phyloP scores from a whole-genome alignment of 2,888 invertebrate species.

The Cyclophora albipunctata region DNA sequence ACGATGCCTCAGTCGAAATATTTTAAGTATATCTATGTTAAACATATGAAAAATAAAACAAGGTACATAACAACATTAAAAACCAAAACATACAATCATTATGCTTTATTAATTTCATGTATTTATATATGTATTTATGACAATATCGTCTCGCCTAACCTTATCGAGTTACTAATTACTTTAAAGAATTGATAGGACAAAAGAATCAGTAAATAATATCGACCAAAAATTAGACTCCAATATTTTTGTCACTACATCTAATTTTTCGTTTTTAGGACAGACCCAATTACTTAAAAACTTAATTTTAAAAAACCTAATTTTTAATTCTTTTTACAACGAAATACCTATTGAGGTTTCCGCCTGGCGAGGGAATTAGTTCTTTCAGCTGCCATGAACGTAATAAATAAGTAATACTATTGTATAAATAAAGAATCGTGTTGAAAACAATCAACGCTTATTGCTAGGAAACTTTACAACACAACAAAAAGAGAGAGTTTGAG shows the following conservation, averaged over 20 bases:
- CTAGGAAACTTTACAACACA: slow-evolving; percentile 59
- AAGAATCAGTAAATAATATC: slow-evolving; percentile 63
- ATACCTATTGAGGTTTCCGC: slow-evolving; percentile 44
- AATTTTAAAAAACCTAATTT: slow-evolving; percentile 42
- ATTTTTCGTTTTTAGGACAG: slow-evolving; percentile 43
- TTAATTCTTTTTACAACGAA: slow-evolving; percentile 37
- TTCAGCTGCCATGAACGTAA: slow-evolving; percentile 7
- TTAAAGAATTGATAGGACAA: slow-evolving; percentile 75
- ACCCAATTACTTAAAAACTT: slow-evolving; percentile 49
- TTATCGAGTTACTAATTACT: slow-evolving; percentile 74
- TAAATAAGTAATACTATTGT: slow-evolving; percentile 4
- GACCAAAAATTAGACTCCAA: slow-evolving; percentile 57
- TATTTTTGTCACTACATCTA: slow-evolving; percentile 49
- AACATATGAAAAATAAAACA: slow-evolving; percentile 17
- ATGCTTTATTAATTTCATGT: slow-evolving; percentile 77
- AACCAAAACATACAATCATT: slow-evolving; percentile 70
- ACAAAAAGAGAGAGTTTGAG: slow-evolving; percentile 53
- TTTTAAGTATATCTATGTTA: too few relatives aligned
- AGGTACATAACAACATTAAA: slow-evolving; percentile 38
- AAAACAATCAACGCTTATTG: slow-evolving; percentile 43
- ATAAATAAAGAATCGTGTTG: too few relatives aligned
- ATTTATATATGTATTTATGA: slow-evolving; percentile 75
- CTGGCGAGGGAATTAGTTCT: slow-evolving; percentile 55
- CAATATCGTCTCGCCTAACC: slow-evolving; percentile 77
- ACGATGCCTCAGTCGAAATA: too few relatives aligned